Evolutionary conservation across 2,113 vertebrate species (phyloP).

Genomic region (Cynopterus brachyotis): DNA sequence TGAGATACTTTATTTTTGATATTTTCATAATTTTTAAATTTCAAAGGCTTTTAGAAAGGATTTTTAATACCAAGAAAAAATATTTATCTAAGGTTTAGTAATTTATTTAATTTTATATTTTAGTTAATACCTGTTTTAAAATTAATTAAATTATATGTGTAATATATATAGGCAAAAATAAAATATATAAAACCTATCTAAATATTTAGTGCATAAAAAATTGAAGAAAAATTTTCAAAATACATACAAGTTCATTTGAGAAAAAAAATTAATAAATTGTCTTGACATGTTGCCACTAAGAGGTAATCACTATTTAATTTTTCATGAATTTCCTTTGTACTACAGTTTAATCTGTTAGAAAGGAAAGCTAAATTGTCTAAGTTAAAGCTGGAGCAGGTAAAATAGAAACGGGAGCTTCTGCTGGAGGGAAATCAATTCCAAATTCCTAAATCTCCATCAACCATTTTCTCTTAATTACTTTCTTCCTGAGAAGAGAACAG

Average conservation of each 20-base stretch:
- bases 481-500: not conserved
- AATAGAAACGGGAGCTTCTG: not conserved
- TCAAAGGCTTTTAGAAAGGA: not conserved
- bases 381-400: not conserved
- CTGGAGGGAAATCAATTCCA: not conserved
- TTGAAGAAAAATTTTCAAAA: not conserved
- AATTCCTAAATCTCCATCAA: not conserved
- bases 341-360: not conserved
- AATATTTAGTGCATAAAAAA: not conserved
- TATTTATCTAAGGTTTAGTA: not conserved
- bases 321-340: not conserved
- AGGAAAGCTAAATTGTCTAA: not conserved
- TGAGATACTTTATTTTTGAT: not conserved
- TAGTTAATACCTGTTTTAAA: not conserved
- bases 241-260: not conserved
- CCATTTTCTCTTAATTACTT: not conserved
- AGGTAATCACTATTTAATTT: not conserved
- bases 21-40: constrained; percentile 51
- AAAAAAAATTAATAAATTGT: not conserved
- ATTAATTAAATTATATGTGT: constrained; percentile 6
- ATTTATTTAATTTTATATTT: constrained; percentile 29
- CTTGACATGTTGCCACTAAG: not conserved
- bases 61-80: constrained; percentile 50
- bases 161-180: not conserved
- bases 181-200: not conserved